Conservation (phyloP, 2,888 invertebrate species). For the Globia sparganii region DNA sequence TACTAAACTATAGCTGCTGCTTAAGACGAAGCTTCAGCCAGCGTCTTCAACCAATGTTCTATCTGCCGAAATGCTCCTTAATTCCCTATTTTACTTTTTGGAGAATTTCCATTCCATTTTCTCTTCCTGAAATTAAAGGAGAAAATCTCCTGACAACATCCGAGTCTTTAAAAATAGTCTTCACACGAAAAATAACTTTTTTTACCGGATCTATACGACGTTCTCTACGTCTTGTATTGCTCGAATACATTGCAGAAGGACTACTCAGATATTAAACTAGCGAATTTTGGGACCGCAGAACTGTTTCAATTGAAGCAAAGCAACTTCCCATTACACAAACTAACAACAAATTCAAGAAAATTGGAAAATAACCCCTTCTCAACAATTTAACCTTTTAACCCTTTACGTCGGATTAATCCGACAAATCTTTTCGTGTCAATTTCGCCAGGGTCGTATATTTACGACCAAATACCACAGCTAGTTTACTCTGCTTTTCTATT, state of each 20-base stretch:
- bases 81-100: neutral
- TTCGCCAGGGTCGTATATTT: too few relatives aligned
- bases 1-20: neutral
- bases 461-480: too few relatives aligned
- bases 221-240: neutral
- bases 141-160: neutral
- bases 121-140: neutral
- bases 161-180: neutral
- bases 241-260: neutral
- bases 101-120: neutral
- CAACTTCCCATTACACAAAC: neutral
- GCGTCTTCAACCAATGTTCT: neutral
- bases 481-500: too few relatives aligned
- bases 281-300: neutral
- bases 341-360: neutral
- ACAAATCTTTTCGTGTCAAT: too few relatives aligned
- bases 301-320: neutral
- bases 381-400: too few relatives aligned
- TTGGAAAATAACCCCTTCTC: neutral
- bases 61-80: neutral
- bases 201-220: neutral
- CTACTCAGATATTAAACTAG: neutral
- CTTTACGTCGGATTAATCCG: too few relatives aligned
- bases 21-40: neutral
- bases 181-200: neutral